Percentiles rank a stretch among this genome's conserved stretches.
Evolutionary conservation across 37 sponge, comb jelly and placozoan genomes (phyloP).

Genomic region (Eunapius fragilis): DNA sequence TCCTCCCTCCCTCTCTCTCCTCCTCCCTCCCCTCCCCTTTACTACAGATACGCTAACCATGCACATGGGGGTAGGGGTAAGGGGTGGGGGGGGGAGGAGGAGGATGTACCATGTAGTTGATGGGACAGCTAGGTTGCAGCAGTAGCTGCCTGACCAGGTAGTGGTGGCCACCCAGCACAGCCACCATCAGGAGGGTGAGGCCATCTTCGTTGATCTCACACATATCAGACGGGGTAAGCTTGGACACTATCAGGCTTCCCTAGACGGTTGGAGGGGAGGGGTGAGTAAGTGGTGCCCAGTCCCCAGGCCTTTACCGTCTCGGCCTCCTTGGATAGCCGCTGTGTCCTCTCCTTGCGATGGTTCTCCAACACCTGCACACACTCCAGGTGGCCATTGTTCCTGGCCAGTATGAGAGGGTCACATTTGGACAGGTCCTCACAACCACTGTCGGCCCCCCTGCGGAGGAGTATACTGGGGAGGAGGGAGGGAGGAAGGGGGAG

Average conservation of each 20-base stretch:
- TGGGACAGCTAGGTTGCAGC: slow-evolving; percentile 28
- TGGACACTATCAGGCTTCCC: slow-evolving; percentile 38
- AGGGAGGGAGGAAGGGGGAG: background rate
- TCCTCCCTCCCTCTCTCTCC: too few relatives aligned
- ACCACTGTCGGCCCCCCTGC: background rate
- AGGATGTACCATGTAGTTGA: slow-evolving; percentile 44
- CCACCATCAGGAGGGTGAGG: slow-evolving; percentile 67
- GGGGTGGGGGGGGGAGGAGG: too few relatives aligned
- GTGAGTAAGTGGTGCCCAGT: background rate
- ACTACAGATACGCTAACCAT: too few relatives aligned
- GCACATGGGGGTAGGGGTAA: too few relatives aligned
- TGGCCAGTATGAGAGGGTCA: background rate
- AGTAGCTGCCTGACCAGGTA: slow-evolving; percentile 40
- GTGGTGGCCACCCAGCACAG: slow-evolving; percentile 30
- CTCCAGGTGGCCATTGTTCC: background rate
- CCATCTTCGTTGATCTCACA: slow-evolving; percentile 46
- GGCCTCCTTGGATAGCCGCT: background rate
- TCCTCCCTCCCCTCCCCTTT: too few relatives aligned
- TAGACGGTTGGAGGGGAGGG: background rate
- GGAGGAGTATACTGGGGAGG: too few relatives aligned
- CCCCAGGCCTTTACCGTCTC: background rate
- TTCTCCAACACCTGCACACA: background rate
- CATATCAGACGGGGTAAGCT: slow-evolving; percentile 48
- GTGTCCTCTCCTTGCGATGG: background rate
- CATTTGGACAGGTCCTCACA: background rate